Conservation (phyloP, 2,888 invertebrate genomes). For the Idaea biselata region DNA sequence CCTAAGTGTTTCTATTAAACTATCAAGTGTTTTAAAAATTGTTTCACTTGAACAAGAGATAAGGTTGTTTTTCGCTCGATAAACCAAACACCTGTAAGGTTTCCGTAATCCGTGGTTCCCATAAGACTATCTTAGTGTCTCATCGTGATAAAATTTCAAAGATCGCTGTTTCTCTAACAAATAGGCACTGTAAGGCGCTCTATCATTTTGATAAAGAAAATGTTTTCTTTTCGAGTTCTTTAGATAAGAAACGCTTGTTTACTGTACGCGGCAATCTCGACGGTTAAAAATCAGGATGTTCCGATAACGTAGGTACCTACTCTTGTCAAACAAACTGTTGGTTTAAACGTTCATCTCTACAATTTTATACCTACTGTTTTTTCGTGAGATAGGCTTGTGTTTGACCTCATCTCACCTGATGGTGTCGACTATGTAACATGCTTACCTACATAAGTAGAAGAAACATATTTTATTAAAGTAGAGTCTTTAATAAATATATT, state of each 20-base stretch:
- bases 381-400: too few species aligned
- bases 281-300: conserved; percentile 69
- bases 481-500: too few species aligned
- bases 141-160: conserved; percentile 24
- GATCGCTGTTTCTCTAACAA: conserved; percentile 24
- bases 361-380: not conserved
- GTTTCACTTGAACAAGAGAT: conserved; percentile 2
- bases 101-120: conserved; percentile 12
- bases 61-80: conserved; percentile 1
- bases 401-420: too few species aligned
- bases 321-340: conserved; percentile 39
- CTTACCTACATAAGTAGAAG: too few species aligned
- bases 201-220: conserved; percentile 62
- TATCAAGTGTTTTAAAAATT: too few species aligned
- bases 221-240: conserved; percentile 48
- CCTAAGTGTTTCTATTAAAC: too few species aligned
- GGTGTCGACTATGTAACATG: too few species aligned
- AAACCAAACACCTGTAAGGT: not conserved
- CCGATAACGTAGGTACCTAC: conserved; percentile 42
- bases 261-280: conserved; percentile 58
- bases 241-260: conserved; percentile 65
- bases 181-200: conserved; percentile 47
- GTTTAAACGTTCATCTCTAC: not conserved
- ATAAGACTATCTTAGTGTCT: conserved; percentile 19
- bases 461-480: too few species aligned